These are phyloP conservation scores for Neosalanx taihuensis DNA, from an alignment of 2,797 vertebrate species.

Conservation along the genomic window DNA sequence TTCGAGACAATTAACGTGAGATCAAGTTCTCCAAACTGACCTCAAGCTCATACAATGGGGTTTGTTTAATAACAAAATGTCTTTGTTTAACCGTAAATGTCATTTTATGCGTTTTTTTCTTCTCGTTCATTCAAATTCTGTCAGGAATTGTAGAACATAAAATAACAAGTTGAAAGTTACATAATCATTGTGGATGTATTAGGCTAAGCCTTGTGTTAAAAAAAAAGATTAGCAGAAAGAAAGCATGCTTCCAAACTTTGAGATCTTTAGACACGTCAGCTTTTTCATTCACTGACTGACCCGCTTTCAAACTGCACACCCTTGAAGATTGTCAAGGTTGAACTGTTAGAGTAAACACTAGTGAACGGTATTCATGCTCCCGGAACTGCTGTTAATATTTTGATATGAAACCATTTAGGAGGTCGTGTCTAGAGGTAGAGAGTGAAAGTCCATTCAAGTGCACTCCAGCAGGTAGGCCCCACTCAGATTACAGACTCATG, in stretches of 20 bases:
- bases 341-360: slow-evolving; percentile 39
- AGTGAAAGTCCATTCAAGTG: slow-evolving; percentile 27
- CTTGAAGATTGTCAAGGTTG: slow-evolving; percentile 55
- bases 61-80: background rate
- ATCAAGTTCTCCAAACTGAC: slow-evolving; percentile 44
- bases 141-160: slow-evolving; percentile 33
- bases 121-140: slow-evolving; percentile 1
- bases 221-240: slow-evolving; percentile 21
- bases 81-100: slow-evolving; percentile 16
- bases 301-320: slow-evolving; percentile 55
- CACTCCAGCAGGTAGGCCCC: slow-evolving; percentile 25
- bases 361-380: slow-evolving; percentile 1
- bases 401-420: slow-evolving; percentile 28
- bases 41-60: background rate
- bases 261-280: slow-evolving; percentile 55
- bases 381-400: slow-evolving; percentile 20
- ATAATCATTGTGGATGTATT: slow-evolving; percentile 21
- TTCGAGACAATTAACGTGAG: slow-evolving; percentile 41
- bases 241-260: slow-evolving; percentile 36
- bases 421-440: slow-evolving; percentile 16
- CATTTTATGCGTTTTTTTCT: background rate
- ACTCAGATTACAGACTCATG: slow-evolving; percentile 13
- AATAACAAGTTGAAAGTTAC: slow-evolving; percentile 61
- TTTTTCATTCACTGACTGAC: slow-evolving; percentile 37
- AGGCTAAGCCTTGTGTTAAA: slow-evolving; percentile 5